Base-by-base conservation (phyloP, 2,888 invertebrate genomes). In the Lithophane ornitopus region DNA sequence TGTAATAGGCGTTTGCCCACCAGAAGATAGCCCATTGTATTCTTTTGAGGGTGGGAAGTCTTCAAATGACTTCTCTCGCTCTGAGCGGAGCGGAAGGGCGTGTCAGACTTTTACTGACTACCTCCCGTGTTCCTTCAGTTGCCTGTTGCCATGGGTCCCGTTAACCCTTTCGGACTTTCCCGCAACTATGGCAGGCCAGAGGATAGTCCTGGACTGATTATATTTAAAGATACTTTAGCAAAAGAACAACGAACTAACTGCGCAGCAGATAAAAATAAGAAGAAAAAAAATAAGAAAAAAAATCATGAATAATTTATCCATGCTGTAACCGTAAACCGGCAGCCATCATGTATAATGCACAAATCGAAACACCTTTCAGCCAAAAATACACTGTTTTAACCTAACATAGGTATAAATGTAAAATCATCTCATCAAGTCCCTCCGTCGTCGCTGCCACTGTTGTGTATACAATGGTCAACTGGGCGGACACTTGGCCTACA, bases 401-500 rank as follows among this genome's bases (percentile, higher is more conserved):
- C 0, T 34, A 34, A 1, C 1, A 16, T 3, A 34, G 14, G 14
- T 34, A 66, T 9, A 52, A 67, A n/a, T 49, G 22, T 16, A 52
- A 16, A 74, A 22, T 22, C 58, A 72, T 74, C 73, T 39, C 19
- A 49, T 59, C 46, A 41, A 49, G 58, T 28, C 12, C 41, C 16
- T 41, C 59, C 16, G 14, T 12, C 12, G 19, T 9, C 12, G 19
- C 41, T n/a, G 19, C 41, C 12, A 41, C 14, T 61, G 28, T 49
- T 75, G 56, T 56, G 46, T 63, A 63, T 19, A 63, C 56, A 63
- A 63, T 75, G 46, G 39, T 49, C 62, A 61, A 61, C 74, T 56
- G 26, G 26, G 46, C 7, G 56, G 75, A 63, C 39, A 58, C 63
- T 75, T 74, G 28, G 41, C 74, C 52, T 52, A 61, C 52, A 52